Evolutionary conservation across 2,888 invertebrate species (phyloP), one percentile per base, ranked within the genome.

Genomic region (Monoplex corrugatus): DNA sequence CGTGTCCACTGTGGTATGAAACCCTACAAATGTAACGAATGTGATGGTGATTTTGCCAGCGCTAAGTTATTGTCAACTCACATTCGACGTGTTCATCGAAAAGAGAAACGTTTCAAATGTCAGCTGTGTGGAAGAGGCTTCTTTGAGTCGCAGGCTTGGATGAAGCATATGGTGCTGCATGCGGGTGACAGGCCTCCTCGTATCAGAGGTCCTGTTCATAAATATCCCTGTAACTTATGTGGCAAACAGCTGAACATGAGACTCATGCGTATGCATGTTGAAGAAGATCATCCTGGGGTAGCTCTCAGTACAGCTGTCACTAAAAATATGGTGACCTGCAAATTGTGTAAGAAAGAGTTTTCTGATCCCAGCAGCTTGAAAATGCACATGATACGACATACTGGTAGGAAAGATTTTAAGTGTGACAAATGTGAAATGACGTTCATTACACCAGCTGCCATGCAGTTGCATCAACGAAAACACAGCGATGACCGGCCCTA

Each of bases 1-100:
- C 72, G 87, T 13, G 80, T 87, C 28, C 87, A 87, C n/a, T 78
- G 80, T 57, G 87, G 87, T 44, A 87, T 87, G 43, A 87, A 87
- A 45, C 87, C 87, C 10, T 87, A 87, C 57, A 87, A 87, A n/a
- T 87, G 87, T 45, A 78, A 87, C 16, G 87, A 87, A 23, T 87
- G 87, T 43, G 75, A 78, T 23, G 35, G 23, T 1, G 78, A 80
- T 16, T 87, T 80, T 45, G 44, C 87, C 80, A 87, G 87, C 19
- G 87, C 78, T 10, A 44, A 87, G 45, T 50, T 45, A 38, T 50
- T 87, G 13, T 87, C 87, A 28, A 78, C 78, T 40, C 87, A 87
- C 75, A 78, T 87, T 32, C 78, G 87, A 28, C 78, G 87, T 8
- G 80, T 87, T 8, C 87, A 87, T 19, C 32, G 87, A 32, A 80